These are phyloP conservation scores for Mus minutoides DNA, from an alignment of 2,797 vertebrate species.

Conservation along the genomic window DNA sequence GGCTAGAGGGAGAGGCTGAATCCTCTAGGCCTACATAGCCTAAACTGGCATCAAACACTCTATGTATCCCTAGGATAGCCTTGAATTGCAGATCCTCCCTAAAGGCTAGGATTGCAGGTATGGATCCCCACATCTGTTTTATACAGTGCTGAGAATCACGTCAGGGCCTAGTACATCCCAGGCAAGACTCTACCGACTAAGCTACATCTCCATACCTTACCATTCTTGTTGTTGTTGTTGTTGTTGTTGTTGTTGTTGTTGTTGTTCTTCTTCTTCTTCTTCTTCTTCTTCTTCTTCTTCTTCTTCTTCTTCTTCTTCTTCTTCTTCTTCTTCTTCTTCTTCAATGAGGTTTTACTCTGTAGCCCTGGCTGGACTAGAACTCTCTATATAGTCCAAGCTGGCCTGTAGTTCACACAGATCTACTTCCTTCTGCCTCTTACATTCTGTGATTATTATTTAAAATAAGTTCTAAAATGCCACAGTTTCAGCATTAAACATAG, in stretches of 20 bases:
- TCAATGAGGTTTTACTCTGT: background rate
- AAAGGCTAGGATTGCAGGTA: background rate
- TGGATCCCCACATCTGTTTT: background rate
- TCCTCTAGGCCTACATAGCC: background rate
- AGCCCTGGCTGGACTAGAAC: background rate
- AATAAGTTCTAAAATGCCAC: constrained; percentile 27
- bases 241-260: too few relatives aligned
- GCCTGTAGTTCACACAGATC: background rate
- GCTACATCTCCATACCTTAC: background rate
- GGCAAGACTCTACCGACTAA: background rate
- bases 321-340: too few relatives aligned
- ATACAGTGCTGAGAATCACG: background rate
- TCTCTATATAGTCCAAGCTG: background rate
- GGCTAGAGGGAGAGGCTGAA: background rate
- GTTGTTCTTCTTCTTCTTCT: too few relatives aligned
- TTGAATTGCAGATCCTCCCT: background rate
- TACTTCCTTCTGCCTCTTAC: background rate
- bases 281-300: too few relatives aligned
- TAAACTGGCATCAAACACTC: background rate
- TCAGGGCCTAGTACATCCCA: background rate
- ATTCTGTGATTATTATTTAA: constrained; percentile 18
- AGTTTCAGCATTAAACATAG: constrained; percentile 33
- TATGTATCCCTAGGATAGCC: background rate
- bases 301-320: too few relatives aligned
- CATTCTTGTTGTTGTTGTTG: background rate